phyloP scores from a whole-genome alignment of 2,797 vertebrate genomes.

The Muraenolepis orangiensis region DNA sequence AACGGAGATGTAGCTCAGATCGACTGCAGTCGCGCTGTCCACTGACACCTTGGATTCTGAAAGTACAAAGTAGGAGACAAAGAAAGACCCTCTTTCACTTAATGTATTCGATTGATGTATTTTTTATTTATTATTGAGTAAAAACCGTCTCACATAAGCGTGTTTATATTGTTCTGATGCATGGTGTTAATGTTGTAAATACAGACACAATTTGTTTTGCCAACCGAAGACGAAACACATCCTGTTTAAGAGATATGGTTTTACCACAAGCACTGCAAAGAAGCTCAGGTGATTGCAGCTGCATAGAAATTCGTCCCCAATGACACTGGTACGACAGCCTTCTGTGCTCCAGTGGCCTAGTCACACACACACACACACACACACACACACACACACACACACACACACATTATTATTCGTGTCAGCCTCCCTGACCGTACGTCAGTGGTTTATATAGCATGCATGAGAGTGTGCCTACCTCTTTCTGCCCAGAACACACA shows the following conservation, averaged over 20 bases:
- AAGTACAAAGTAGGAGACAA: background rate
- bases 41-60: conserved; percentile 51
- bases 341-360: conserved; percentile 63
- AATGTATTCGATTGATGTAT: background rate
- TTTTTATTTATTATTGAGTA: too few relatives aligned
- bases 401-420: background rate
- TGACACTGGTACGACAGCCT: conserved; percentile 44
- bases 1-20: conserved; percentile 63
- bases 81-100: background rate
- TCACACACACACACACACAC: background rate
- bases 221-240: too few relatives aligned
- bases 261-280: conserved; percentile 78
- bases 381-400: conserved; percentile 3
- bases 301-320: conserved; percentile 43
- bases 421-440: too few relatives aligned
- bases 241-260: background rate
- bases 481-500: conserved; percentile 70
- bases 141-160: background rate
- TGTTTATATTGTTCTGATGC: background rate
- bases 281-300: conserved; percentile 75
- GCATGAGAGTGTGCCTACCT: conserved; percentile 38
- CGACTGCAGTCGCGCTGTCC: conserved; percentile 15
- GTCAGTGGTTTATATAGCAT: too few relatives aligned
- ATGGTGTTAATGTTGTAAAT: background rate
- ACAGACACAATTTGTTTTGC: too few relatives aligned